These are phyloP conservation scores for Brachyptera putata DNA, from an alignment of 2,888 invertebrate species.

Conservation along the genomic window DNA sequence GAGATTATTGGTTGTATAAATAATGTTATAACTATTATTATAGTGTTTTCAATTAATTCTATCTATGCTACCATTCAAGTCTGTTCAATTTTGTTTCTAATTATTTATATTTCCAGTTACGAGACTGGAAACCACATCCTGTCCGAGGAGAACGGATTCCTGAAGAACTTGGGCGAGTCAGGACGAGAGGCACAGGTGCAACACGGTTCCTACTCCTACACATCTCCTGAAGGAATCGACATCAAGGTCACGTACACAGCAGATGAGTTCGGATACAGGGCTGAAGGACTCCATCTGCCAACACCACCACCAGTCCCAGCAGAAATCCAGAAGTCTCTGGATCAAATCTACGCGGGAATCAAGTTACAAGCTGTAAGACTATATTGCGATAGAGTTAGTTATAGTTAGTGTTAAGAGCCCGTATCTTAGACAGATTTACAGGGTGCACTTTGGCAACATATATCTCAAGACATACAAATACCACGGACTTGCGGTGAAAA, in stretches of 20 bases:
- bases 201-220: conserved; percentile 69
- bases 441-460: too few species aligned
- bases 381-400: not conserved
- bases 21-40: too few species aligned
- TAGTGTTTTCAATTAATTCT: too few species aligned
- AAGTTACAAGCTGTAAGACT: conserved; percentile 57
- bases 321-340: conserved; percentile 82
- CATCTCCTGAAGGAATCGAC: conserved; percentile 56
- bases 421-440: too few species aligned
- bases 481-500: too few species aligned
- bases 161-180: conserved; percentile 52
- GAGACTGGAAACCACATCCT: conserved; percentile 80
- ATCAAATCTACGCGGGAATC: conserved; percentile 81
- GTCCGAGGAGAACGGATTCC: conserved; percentile 72
- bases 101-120: too few species aligned
- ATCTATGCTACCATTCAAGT: too few species aligned
- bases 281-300: conserved; percentile 75
- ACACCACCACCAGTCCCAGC: conserved; percentile 78
- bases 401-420: too few species aligned
- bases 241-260: conserved; percentile 54
- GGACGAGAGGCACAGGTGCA: conserved; percentile 34
- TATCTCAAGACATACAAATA: too few species aligned
- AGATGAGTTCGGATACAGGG: conserved; percentile 78
- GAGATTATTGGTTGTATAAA: too few species aligned
- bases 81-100: too few species aligned